A percentile compares a stretch with the other conserved stretches of the same genome.
These are phyloP conservation scores for Drosophila sp. DNA, from an alignment of 1,140 invertebrate genomes.

Conservation along the genomic window DNA sequence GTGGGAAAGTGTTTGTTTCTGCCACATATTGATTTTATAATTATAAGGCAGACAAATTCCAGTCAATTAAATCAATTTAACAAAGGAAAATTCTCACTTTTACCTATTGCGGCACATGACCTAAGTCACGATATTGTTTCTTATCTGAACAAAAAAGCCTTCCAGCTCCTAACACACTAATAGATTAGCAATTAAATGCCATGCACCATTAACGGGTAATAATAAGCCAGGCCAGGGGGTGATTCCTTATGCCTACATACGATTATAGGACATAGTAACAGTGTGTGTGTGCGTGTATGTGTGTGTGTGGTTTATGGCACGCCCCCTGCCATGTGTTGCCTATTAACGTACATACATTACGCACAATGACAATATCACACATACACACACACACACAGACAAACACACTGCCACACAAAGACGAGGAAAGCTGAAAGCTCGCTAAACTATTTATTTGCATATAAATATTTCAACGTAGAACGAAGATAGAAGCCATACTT, in stretches of 20 bases:
- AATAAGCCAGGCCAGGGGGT: constrained; percentile 43
- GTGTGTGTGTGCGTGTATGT: constrained; percentile 10
- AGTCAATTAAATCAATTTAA: constrained; percentile 59
- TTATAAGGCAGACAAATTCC: constrained; percentile 46
- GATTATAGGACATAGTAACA: background rate
- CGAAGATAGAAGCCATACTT: constrained; percentile 32
- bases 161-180: constrained; percentile 40
- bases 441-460: constrained; percentile 79
- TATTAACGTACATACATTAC: constrained; percentile 31
- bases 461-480: constrained; percentile 70
- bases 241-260: constrained; percentile 5
- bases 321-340: constrained; percentile 25
- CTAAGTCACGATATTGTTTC: constrained; percentile 28
- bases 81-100: constrained; percentile 21
- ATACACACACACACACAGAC: constrained; percentile 6
- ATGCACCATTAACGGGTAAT: constrained; percentile 74
- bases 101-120: constrained; percentile 31
- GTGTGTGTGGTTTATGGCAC: constrained; percentile 57
- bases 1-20: constrained; percentile 29
- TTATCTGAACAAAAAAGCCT: constrained; percentile 43
- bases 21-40: constrained; percentile 57
- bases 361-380: constrained; percentile 56
- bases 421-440: constrained; percentile 60
- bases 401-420: constrained; percentile 7
- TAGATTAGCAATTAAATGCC: constrained; percentile 78